Conservation (phyloP, 2,888 invertebrate genomes). For the Hymenopus coronatus region DNA sequence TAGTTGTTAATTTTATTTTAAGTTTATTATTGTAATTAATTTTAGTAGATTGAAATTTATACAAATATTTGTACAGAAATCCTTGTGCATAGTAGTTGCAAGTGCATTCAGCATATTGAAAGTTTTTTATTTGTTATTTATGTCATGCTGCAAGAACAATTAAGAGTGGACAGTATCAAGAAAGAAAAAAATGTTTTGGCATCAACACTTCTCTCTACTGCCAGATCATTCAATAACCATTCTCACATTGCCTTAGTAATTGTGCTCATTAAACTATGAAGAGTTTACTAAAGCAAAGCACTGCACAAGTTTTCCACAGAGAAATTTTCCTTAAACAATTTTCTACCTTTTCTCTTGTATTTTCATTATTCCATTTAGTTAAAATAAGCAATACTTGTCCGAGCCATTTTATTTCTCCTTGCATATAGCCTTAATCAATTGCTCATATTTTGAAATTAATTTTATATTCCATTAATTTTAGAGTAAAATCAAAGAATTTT, state of each 20-base stretch:
- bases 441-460: background rate
- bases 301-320: background rate
- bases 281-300: background rate
- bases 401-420: conserved; percentile 1
- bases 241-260: conserved; percentile 16
- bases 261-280: conserved; percentile 3
- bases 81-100: background rate
- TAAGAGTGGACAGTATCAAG: background rate
- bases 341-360: background rate
- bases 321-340: background rate
- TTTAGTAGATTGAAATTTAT: background rate
- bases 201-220: conserved; percentile 2
- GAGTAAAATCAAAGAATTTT: background rate
- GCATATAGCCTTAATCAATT: background rate
- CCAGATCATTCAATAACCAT: conserved; percentile 7
- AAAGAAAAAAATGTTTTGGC: background rate
- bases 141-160: background rate
- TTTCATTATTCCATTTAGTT: background rate
- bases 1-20: background rate
- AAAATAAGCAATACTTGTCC: background rate
- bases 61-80: conserved; percentile 10
- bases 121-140: background rate
- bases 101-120: background rate
- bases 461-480: background rate
- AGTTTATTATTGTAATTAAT: background rate